These are phyloP conservation scores for Agapornis roseicollis DNA, from an alignment of 2,113 vertebrate species.

Conservation along the genomic window DNA sequence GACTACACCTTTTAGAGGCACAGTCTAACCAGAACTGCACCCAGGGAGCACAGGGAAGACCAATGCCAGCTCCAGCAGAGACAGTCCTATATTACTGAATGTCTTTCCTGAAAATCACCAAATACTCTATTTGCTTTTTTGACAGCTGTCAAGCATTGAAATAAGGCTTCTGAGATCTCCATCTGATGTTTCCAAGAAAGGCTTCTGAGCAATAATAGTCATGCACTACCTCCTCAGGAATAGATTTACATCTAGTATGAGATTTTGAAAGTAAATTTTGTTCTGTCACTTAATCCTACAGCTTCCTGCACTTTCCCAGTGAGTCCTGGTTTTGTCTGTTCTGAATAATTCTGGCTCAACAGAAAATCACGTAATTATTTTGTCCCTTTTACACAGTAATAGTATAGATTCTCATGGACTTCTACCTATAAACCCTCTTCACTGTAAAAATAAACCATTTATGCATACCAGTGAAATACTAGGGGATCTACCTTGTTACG, in stretches of 20 bases:
- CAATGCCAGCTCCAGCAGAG: neutral
- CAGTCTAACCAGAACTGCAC: neutral
- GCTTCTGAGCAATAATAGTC: neutral
- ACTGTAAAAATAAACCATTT: neutral
- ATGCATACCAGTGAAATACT: neutral
- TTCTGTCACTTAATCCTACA: neutral
- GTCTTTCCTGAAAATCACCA: neutral
- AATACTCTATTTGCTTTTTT: slow-evolving; percentile 8
- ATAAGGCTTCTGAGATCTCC: slow-evolving; percentile 8
- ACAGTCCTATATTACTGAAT: neutral
- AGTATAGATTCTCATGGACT: neutral
- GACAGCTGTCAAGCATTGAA: slow-evolving; percentile 23
- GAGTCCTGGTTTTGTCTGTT: neutral
- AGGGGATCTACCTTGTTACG: neutral
- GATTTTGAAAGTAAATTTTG: neutral
- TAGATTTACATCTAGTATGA: slow-evolving; percentile 16
- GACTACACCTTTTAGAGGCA: too few species aligned
- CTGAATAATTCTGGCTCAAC: neutral
- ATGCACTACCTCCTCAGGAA: neutral
- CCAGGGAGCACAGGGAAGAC: fast-evolving
- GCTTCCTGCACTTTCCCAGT: neutral
- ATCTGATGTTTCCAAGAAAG: slow-evolving; percentile 12
- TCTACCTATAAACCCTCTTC: neutral
- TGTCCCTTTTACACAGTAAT: neutral
- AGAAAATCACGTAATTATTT: neutral